Evolutionary conservation across 2,888 invertebrate species (phyloP).

Genomic region (Drosophila cyrtoloma): DNA sequence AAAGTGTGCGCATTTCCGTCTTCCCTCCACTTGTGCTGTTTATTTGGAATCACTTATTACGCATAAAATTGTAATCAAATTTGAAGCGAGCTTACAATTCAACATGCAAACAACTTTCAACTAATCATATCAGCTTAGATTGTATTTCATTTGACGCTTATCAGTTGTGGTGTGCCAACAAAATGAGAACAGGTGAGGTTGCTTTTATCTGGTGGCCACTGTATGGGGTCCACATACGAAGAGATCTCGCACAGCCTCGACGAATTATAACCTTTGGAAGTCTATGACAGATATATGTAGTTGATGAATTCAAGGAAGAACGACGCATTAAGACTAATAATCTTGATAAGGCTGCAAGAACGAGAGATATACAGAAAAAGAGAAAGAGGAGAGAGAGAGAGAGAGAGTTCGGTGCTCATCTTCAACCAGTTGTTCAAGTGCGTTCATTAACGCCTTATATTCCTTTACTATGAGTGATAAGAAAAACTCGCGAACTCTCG

Average conservation of each 20-base stretch:
- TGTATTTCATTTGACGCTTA: slow-evolving; percentile 1
- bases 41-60: not conserved
- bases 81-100: not conserved
- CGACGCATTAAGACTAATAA: slow-evolving; percentile 15
- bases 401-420: slow-evolving; percentile 20
- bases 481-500: slow-evolving; percentile 28
- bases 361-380: not conserved
- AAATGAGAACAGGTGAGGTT: slow-evolving; percentile 13
- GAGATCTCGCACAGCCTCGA: slow-evolving; percentile 12
- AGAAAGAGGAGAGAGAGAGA: not conserved
- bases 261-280: slow-evolving; percentile 48
- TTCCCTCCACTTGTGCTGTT: slow-evolving; percentile 1
- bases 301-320: slow-evolving; percentile 15
- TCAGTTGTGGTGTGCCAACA: slow-evolving; percentile 1
- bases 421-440: slow-evolving; percentile 62
- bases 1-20: slow-evolving; percentile 16
- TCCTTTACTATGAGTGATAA: slow-evolving; percentile 49
- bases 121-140: slow-evolving; percentile 20
- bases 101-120: slow-evolving; percentile 22
- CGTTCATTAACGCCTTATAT: slow-evolving; percentile 55
- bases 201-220: slow-evolving; percentile 5
- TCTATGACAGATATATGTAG: slow-evolving; percentile 24
- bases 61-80: slow-evolving; percentile 5
- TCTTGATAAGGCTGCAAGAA: slow-evolving; percentile 20
- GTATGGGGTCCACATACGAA: slow-evolving; percentile 6